Base-by-base conservation (phyloP, 2,888 invertebrate species). In the Anarsia innoxiella region DNA sequence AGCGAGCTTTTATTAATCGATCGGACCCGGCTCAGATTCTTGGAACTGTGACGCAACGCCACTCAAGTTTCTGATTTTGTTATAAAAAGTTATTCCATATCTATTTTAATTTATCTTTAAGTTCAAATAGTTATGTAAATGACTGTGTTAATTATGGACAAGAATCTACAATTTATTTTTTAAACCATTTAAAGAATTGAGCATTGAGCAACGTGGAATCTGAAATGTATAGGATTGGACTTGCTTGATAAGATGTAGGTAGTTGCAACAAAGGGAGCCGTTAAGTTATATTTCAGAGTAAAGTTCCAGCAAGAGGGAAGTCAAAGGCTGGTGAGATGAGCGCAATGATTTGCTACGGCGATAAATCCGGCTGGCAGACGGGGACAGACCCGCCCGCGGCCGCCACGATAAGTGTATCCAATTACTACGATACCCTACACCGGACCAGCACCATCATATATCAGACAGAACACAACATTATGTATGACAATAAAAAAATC, bases 381-480 rank as follows among this genome's bases (percentile, higher is more conserved):
- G 68, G 65, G 66, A 67, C 72, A 63, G 66, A 63, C 63, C 59
- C 60, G 76, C 75, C 76, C 60, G 67, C 62, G 75, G 79, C 76
- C 53, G 58, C 62, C 66, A 60, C 67, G 68, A 67, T 74, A 77
- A 76, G 73, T 75, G 74, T 76, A 77, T 77, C 78, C 78, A 78
- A 79, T 80, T 79, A 80, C 66, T 56, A 65, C 56, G 67, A 73
- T 69, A 67, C 68, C 61, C 57, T 62, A 68, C 62, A 61, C 65
- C 59, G 61, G 56, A 60, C 62, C 57, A 59, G 59, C 57, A 59
- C 37, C 37, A 30, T 37, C 37, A 44, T 43, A 37, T 37, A 43
- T 43, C 41, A 38, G 37, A n/a, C n/a, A n/a, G 37, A 26, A 41
- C 12, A 23, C 35, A 38, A 23, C 37, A 36, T 41, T 41, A 41